These are phyloP conservation scores for Sinentomon sp. DNA, from an alignment of 2,888 invertebrate genomes.

Conservation along the genomic window DNA sequence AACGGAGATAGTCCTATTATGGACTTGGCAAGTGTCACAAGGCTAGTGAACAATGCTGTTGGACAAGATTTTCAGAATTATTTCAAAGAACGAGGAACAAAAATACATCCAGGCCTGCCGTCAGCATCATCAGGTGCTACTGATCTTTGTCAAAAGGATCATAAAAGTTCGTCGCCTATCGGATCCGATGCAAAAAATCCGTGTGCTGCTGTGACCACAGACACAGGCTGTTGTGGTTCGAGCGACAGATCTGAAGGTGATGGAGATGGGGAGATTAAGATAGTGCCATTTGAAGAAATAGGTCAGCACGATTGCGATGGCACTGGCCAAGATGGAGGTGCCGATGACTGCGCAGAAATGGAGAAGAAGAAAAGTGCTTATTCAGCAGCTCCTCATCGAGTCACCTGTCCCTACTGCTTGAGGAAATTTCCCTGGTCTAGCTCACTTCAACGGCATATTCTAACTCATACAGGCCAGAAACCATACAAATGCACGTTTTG, in stretches of 20 bases:
- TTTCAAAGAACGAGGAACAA: conserved; percentile 29
- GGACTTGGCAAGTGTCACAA: conserved; percentile 49
- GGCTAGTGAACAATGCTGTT: conserved; percentile 43
- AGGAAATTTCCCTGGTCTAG: conserved; percentile 92
- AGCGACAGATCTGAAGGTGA: conserved; percentile 13
- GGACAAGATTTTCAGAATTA: conserved; percentile 33
- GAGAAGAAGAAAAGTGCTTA: conserved; percentile 76
- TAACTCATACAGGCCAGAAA: conserved; percentile 91
- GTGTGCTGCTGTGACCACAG: no score
- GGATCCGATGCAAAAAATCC: no score
- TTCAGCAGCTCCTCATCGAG: conserved; percentile 75
- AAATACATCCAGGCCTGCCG: no score
- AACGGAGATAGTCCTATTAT: no score
- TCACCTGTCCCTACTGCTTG: conserved; percentile 74
- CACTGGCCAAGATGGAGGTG: conserved; percentile 50
- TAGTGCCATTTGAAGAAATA: no score
- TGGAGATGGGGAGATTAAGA: conserved; percentile 51
- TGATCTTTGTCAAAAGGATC: no score
- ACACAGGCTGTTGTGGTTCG: no score
- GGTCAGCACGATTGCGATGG: no score
- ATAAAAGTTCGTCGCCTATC: no score
- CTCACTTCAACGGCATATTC: conserved; percentile 70
- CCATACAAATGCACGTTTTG: conserved; percentile 87
- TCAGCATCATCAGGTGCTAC: no score
- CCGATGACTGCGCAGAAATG: conserved; percentile 23